These are phyloP conservation scores for Meteorus colon DNA, from an alignment of 2,888 invertebrate genomes.

Conservation along the genomic window DNA sequence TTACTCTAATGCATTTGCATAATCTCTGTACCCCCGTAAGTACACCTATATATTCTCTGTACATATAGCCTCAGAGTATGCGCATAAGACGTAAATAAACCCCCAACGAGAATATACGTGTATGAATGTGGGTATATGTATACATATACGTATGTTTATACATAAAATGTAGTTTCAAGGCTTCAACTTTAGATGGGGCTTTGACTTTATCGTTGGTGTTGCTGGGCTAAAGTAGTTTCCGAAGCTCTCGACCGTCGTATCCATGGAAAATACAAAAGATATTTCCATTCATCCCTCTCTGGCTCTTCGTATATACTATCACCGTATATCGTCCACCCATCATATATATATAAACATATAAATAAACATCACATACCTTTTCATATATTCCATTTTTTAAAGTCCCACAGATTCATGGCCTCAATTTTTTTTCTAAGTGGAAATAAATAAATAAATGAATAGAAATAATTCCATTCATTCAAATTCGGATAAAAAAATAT, in stretches of 20 bases:
- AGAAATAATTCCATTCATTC: background rate
- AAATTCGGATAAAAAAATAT: background rate
- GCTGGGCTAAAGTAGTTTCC: conserved; percentile 22
- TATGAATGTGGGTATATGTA: conserved; percentile 24
- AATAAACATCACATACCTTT: background rate
- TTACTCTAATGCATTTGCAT: conserved; percentile 56
- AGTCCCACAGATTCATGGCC: background rate
- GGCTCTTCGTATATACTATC: background rate
- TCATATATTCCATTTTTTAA: background rate
- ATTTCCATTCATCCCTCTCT: conserved; percentile 15
- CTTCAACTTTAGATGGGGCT: conserved; percentile 43
- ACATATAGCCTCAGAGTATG: conserved; percentile 34
- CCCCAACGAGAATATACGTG: background rate
- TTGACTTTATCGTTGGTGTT: conserved; percentile 29
- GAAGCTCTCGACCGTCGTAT: conserved; percentile 24
- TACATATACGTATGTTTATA: conserved; percentile 20
- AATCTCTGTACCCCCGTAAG: conserved; percentile 50
- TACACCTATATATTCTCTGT: conserved; percentile 45
- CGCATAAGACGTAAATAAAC: conserved; percentile 34
- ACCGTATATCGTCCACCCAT: background rate
- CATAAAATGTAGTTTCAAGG: conserved; percentile 47
- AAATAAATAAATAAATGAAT: background rate
- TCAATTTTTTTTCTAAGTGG: background rate
- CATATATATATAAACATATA: conserved; percentile 6
- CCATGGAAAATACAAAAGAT: conserved; percentile 20